Evolutionary conservation across 2,888 invertebrate genomes (phyloP).

Genomic region (Dicranocentrus wangi): DNA sequence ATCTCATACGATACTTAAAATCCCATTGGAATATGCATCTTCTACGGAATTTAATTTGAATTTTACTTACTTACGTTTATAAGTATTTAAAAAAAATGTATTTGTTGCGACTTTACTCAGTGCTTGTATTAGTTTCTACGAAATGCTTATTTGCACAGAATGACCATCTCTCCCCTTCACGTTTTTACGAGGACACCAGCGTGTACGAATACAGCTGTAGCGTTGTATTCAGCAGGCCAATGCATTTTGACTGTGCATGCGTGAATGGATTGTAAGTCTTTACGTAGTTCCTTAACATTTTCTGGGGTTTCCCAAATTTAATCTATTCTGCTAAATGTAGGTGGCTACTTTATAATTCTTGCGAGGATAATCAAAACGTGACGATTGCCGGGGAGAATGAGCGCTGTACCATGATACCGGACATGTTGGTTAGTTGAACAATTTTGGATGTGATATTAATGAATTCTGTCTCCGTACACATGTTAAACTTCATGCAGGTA

Average conservation of each 20-base stretch:
- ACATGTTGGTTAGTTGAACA: constrained; percentile 17
- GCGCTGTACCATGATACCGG: constrained; percentile 20
- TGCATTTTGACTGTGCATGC: constrained; percentile 51
- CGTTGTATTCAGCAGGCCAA: constrained; percentile 26
- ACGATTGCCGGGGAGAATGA: constrained; percentile 24
- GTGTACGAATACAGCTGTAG: constrained; percentile 34
- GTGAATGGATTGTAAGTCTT: constrained; percentile 54
- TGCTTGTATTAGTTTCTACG: too few species aligned
- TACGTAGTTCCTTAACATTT: neutral
- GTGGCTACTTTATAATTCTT: constrained; percentile 47
- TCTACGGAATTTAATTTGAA: too few species aligned
- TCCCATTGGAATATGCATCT: too few species aligned
- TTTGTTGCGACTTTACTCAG: too few species aligned
- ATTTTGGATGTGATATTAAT: neutral
- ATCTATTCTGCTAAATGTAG: constrained; percentile 4
- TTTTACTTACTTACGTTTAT: too few species aligned
- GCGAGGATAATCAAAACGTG: constrained; percentile 17
- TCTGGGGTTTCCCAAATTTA: neutral
- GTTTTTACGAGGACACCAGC: constrained; percentile 39
- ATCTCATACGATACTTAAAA: too few species aligned
- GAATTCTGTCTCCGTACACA: neutral
- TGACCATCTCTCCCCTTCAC: neutral
- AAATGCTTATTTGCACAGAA: neutral
- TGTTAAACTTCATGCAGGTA: constrained; percentile 25
- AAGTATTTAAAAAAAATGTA: too few species aligned